phyloP scores from a whole-genome alignment of 1,140 invertebrate genomes.

The Philopotamus ludificatus region DNA sequence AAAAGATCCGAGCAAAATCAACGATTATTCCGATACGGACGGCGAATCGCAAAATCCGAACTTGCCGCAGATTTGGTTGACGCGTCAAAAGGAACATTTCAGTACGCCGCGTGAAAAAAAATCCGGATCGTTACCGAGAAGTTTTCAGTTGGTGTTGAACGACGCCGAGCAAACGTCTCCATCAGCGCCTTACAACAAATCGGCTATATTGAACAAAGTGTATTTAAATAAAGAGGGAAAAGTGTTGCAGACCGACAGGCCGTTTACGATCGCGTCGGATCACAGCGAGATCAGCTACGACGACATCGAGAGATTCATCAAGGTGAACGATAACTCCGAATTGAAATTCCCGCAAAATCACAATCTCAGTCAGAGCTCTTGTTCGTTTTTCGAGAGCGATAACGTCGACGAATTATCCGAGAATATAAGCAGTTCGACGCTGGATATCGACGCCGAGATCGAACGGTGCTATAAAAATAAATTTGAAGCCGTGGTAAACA shows the following conservation, averaged over 20 bases:
- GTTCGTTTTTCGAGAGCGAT: slow-evolving; percentile 26
- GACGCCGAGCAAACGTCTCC: slow-evolving; percentile 47
- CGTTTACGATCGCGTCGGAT: slow-evolving; percentile 73
- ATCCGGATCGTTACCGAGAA: slow-evolving; percentile 74
- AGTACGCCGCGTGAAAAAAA: slow-evolving; percentile 59
- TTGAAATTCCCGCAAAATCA: slow-evolving; percentile 51
- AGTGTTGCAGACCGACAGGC: slow-evolving; percentile 55
- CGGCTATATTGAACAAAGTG: slow-evolving; percentile 53
- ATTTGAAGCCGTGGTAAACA: slow-evolving; percentile 45
- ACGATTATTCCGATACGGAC: slow-evolving; percentile 37
- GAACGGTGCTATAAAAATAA: slow-evolving; percentile 55
- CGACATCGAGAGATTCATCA: slow-evolving; percentile 58
- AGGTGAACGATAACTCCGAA: slow-evolving; percentile 54
- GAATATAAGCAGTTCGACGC: slow-evolving; percentile 54
- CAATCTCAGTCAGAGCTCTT: slow-evolving; percentile 27
- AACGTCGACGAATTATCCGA: slow-evolving; percentile 51
- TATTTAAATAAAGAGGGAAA: slow-evolving; percentile 57
- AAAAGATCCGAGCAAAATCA: slow-evolving; percentile 15
- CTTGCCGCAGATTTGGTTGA: slow-evolving; percentile 56
- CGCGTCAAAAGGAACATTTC: slow-evolving; percentile 55
- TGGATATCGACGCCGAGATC: slow-evolving; percentile 55
- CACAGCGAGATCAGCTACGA: slow-evolving; percentile 60
- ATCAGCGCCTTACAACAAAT: slow-evolving; percentile 48
- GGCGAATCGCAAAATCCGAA: slow-evolving; percentile 52
- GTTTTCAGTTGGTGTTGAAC: slow-evolving; percentile 65